Conservation (phyloP, 2,797 vertebrate species). For the Hyperoplus lanceolatus region DNA sequence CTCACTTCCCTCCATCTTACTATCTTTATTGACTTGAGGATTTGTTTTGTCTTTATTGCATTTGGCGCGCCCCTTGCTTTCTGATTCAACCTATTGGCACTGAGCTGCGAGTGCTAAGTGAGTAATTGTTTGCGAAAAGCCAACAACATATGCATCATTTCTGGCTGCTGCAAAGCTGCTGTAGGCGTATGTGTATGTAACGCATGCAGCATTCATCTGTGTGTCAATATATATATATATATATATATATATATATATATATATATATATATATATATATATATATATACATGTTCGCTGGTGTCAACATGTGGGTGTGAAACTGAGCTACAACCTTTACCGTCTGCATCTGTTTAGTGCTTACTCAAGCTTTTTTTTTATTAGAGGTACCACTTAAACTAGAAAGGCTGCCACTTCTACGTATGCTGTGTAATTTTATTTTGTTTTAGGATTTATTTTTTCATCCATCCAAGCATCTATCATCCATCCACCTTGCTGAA, state of each 20-base stretch:
- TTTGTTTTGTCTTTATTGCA: constrained; percentile 47
- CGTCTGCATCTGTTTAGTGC: background rate
- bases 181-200: background rate
- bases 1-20: background rate
- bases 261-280: too few species aligned
- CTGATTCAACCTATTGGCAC: constrained; percentile 39
- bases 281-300: background rate
- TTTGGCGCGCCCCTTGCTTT: constrained; percentile 39
- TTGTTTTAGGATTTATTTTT: too few species aligned
- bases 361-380: too few species aligned
- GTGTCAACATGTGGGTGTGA: constrained; percentile 17
- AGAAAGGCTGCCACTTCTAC: too few species aligned
- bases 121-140: constrained; percentile 44
- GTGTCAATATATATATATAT: background rate
- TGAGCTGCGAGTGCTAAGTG: constrained; percentile 43
- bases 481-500: too few species aligned
- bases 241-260: too few species aligned
- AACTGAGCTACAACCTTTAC: background rate
- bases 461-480: too few species aligned
- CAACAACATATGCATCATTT: constrained; percentile 45
- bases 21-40: constrained; percentile 39
- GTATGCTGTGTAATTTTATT: too few species aligned
- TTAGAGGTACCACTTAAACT: too few species aligned
- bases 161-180: constrained; percentile 36
- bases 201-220: constrained; percentile 2